phyloP scores from a whole-genome alignment of 2,888 invertebrate species.

The Keiferia lycopersicella region DNA sequence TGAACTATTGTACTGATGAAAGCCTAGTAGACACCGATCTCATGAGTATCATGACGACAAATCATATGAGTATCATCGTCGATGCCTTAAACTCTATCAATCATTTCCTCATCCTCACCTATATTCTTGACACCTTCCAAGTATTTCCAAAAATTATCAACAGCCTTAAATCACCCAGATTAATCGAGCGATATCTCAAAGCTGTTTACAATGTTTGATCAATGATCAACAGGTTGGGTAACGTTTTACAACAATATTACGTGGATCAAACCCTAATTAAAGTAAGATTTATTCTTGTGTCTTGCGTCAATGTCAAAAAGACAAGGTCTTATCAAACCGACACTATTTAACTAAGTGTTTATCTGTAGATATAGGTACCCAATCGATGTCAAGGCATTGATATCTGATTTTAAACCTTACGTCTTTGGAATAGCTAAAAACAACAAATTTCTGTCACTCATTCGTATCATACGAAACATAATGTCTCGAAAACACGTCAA shows the following conservation, averaged over 20 bases:
- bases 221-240: conserved; percentile 28
- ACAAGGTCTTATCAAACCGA: conserved; percentile 52
- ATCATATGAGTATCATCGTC: no score
- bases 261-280: conserved; percentile 34
- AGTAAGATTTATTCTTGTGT: conserved; percentile 39
- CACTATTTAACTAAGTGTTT: conserved; percentile 55
- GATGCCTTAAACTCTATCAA: neutral
- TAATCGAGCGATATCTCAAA: neutral
- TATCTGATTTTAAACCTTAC: conserved; percentile 40
- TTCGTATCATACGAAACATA: neutral
- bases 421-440: neutral
- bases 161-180: neutral
- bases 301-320: conserved; percentile 44
- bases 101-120: neutral
- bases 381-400: conserved; percentile 59
- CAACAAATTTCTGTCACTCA: conserved; percentile 7
- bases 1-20: no score
- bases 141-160: conserved; percentile 5
- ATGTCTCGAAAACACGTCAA: neutral
- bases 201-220: conserved; percentile 4
- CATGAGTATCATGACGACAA: no score
- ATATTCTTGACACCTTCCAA: neutral
- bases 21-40: no score
- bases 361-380: conserved; percentile 42
- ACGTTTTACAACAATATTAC: conserved; percentile 29